Percentiles rank a stretch among this genome's conserved stretches.
These are phyloP conservation scores for Ryuthela nishihirai DNA, from an alignment of 2,888 invertebrate species.

Conservation along the genomic window DNA sequence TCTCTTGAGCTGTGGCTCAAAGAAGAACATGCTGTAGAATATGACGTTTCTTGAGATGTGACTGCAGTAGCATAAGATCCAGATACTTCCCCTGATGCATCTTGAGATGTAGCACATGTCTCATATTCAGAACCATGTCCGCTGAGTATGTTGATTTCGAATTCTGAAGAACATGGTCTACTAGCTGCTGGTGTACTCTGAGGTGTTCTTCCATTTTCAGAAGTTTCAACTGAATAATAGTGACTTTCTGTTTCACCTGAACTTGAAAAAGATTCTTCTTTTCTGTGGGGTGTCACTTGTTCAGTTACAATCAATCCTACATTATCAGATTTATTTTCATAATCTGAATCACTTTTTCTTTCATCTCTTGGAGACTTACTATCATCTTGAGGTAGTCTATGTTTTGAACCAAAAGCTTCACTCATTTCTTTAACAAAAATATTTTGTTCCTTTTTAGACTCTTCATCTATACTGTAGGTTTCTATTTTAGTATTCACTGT, in stretches of 20 bases:
- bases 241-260: slow-evolving; percentile 72
- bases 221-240: slow-evolving; percentile 81
- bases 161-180: slow-evolving; percentile 79
- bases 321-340: slow-evolving; percentile 20
- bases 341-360: slow-evolving; percentile 35
- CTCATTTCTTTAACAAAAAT: too few relatives aligned
- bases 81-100: slow-evolving; percentile 26
- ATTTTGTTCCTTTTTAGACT: too few relatives aligned
- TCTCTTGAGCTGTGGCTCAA: slow-evolving; percentile 70
- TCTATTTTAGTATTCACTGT: too few relatives aligned
- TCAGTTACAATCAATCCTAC: not conserved
- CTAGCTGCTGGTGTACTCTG: slow-evolving; percentile 58
- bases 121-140: slow-evolving; percentile 73
- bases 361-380: slow-evolving; percentile 23
- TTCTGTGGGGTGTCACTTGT: slow-evolving; percentile 47
- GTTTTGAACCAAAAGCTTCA: too few relatives aligned
- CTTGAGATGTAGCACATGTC: slow-evolving; percentile 72
- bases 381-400: not conserved
- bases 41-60: slow-evolving; percentile 69
- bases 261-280: slow-evolving; percentile 76
- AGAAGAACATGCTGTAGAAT: slow-evolving; percentile 80
- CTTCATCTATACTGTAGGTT: too few relatives aligned
- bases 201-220: slow-evolving; percentile 54
- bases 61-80: slow-evolving; percentile 61
- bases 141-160: slow-evolving; percentile 59